Evolutionary conservation across 2,797 vertebrate species (phyloP).

Genomic region (Lophotriccus pileatus): DNA sequence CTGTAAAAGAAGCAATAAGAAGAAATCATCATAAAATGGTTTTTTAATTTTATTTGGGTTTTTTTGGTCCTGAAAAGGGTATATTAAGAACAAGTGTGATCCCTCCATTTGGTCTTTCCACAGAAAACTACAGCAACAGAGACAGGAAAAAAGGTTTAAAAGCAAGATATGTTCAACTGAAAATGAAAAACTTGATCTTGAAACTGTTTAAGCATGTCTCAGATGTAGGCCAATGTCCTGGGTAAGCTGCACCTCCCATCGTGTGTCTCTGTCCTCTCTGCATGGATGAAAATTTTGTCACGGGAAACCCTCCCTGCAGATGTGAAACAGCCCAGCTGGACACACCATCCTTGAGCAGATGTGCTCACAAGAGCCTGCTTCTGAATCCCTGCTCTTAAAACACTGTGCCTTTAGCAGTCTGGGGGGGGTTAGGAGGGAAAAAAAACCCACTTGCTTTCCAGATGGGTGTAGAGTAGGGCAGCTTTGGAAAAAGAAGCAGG

Average conservation of each 20-base stretch:
- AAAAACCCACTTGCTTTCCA: background rate
- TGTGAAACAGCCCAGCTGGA: background rate
- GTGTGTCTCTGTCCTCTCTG: background rate
- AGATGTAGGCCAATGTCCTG: background rate
- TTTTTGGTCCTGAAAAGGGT: background rate
- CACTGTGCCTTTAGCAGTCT: background rate
- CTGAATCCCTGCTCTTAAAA: background rate
- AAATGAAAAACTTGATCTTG: background rate
- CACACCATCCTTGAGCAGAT: background rate
- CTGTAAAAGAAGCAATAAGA: background rate
- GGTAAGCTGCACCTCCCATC: background rate
- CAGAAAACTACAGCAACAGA: background rate
- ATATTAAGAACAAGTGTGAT: background rate
- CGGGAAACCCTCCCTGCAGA: background rate
- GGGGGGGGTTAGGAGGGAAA: background rate
- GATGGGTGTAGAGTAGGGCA: background rate
- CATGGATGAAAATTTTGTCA: background rate
- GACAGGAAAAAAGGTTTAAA: background rate
- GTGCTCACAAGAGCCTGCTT: background rate
- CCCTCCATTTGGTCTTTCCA: background rate
- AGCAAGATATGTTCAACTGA: background rate
- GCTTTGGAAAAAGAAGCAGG: background rate
- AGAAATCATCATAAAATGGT: background rate
- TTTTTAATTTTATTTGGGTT: background rate
- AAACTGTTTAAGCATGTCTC: background rate